Percentiles rank a stretch among this genome's conserved stretches.
phyloP scores from a whole-genome alignment of 53 echinoderm and acorn worm species.

The Apostichopus leukothele region DNA sequence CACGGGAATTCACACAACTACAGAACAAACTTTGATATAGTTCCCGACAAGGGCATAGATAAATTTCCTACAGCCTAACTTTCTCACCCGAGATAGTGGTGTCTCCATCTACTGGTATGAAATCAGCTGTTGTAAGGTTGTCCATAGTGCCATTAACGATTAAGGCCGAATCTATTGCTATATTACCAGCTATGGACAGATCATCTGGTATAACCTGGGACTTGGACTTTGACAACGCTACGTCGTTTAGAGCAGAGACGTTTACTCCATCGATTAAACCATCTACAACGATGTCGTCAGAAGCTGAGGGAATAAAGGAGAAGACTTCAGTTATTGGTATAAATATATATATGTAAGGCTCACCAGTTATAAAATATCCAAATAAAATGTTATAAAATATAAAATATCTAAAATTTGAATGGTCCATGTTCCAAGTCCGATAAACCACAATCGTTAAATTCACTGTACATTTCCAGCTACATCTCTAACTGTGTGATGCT shows the following conservation, averaged over 20 bases:
- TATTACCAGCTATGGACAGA: slow-evolving; percentile 47
- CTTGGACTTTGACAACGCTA: slow-evolving; percentile 50
- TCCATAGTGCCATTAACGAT: slow-evolving; percentile 54
- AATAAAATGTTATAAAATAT: too few species aligned
- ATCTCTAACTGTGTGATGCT: too few species aligned
- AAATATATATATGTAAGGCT: background rate
- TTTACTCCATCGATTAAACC: slow-evolving; percentile 58
- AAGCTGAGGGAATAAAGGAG: background rate
- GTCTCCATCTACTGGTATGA: slow-evolving; percentile 28
- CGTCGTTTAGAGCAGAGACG: slow-evolving; percentile 50
- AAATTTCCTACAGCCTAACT: too few species aligned
- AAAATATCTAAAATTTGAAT: too few species aligned
- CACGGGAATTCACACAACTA: too few species aligned
- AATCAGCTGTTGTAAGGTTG: slow-evolving; percentile 46
- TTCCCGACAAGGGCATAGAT: too few species aligned
- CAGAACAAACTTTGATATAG: too few species aligned
- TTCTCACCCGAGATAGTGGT: slow-evolving; percentile 12
- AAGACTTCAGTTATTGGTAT: background rate
- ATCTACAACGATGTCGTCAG: slow-evolving; percentile 15
- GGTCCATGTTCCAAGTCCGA: too few species aligned
- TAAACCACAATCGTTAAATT: too few species aligned
- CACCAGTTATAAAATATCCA: background rate
- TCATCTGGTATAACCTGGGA: slow-evolving; percentile 25
- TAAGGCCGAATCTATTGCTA: slow-evolving; percentile 41
- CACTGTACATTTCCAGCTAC: too few species aligned